phyloP scores from a whole-genome alignment of 2,797 vertebrate genomes.

The Antennarius maculatus region DNA sequence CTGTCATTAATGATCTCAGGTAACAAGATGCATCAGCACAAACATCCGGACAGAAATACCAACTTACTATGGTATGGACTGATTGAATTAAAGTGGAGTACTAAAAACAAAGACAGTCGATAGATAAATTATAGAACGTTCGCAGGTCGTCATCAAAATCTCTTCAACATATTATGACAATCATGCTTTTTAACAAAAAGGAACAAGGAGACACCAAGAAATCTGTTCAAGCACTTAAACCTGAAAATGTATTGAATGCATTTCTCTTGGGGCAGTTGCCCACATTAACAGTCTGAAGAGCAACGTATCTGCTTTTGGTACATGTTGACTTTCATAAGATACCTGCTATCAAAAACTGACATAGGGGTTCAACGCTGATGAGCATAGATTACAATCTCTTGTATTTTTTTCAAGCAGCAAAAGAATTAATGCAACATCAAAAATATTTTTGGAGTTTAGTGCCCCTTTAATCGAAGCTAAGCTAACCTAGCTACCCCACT shows the following conservation, averaged over 20 bases:
- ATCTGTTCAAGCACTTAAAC: slow-evolving; percentile 26
- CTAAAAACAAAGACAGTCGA: slow-evolving; percentile 83
- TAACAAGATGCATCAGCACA: slow-evolving; percentile 83
- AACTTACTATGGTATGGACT: slow-evolving; percentile 85
- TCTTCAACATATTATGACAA: slow-evolving; percentile 46
- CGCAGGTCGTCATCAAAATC: slow-evolving; percentile 58
- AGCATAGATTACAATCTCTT: no score
- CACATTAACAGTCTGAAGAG: neutral
- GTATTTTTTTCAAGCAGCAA: no score
- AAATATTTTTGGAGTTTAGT: no score
- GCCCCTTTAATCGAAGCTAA: no score
- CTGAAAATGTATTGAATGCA: no score
- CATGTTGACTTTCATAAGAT: neutral
- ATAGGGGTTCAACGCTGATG: no score
- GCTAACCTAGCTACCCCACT: no score
- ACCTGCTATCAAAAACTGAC: neutral
- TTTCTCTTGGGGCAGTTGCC: no score
- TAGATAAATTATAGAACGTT: slow-evolving; percentile 76
- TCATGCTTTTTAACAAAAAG: slow-evolving; percentile 58
- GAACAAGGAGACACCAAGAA: slow-evolving; percentile 58
- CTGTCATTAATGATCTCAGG: slow-evolving; percentile 66
- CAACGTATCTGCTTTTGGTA: neutral
- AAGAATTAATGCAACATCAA: no score
- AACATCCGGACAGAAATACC: slow-evolving; percentile 80
- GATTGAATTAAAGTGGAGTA: slow-evolving; percentile 82